These are phyloP conservation scores for Myathropa florea DNA, from an alignment of 2,888 invertebrate species.

Conservation along the genomic window DNA sequence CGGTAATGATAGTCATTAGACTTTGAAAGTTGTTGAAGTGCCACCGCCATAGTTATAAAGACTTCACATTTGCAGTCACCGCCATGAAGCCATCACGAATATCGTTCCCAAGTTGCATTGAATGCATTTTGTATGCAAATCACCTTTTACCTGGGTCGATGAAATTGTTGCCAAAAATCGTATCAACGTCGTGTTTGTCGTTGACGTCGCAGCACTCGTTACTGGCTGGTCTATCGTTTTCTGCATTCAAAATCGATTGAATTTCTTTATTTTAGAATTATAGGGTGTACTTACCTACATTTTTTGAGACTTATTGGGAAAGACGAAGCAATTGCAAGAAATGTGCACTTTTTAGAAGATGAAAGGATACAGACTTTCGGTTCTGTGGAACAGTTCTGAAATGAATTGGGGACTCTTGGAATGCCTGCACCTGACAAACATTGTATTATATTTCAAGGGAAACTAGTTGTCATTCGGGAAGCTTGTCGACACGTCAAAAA, in stretches of 20 bases:
- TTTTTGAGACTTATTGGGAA: not conserved
- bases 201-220: conserved; percentile 28
- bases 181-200: conserved; percentile 35
- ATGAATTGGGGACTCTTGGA: too few relatives aligned
- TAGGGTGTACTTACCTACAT: not conserved
- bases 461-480: too few relatives aligned
- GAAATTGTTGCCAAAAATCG: conserved; percentile 59
- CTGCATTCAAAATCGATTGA: conserved; percentile 60
- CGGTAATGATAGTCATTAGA: not conserved
- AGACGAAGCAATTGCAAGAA: not conserved
- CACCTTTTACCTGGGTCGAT: conserved; percentile 15
- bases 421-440: too few relatives aligned
- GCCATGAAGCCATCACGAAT: conserved; percentile 52
- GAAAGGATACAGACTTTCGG: too few relatives aligned
- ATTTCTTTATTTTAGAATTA: conserved; percentile 1
- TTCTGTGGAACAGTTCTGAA: too few relatives aligned
- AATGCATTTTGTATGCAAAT: conserved; percentile 61
- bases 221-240: conserved; percentile 36
- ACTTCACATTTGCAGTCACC: conserved; percentile 44
- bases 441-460: too few relatives aligned
- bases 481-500: too few relatives aligned
- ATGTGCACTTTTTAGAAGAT: not conserved
- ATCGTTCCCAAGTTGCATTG: conserved; percentile 35
- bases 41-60: conserved; percentile 19
- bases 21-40: not conserved